Conservation (phyloP, 2,113 vertebrate genomes). For the Rhinogobius similis region DNA sequence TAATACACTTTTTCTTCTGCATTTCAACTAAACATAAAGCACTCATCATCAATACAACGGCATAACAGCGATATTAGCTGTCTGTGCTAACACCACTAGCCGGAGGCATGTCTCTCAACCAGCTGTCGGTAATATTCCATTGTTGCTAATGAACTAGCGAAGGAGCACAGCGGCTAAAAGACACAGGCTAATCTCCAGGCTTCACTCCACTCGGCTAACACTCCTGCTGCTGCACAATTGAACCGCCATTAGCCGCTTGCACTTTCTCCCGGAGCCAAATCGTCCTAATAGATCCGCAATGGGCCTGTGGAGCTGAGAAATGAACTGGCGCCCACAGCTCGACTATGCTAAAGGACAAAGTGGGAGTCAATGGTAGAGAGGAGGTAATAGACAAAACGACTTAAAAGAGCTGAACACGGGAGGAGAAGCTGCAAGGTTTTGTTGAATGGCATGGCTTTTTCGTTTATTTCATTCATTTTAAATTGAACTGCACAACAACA, state of each 20-base stretch:
- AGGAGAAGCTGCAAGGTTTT: slow-evolving; percentile 3
- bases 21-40: not conserved
- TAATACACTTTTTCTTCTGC: not conserved
- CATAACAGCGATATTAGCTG: slow-evolving; percentile 8
- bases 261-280: slow-evolving; percentile 35
- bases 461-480: not conserved
- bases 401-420: not conserved
- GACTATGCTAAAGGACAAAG: not conserved
- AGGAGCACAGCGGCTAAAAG: slow-evolving; percentile 43
- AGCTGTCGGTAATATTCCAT: slow-evolving; percentile 60
- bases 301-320: slow-evolving; percentile 25
- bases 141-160: slow-evolving; percentile 48
- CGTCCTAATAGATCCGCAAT: slow-evolving; percentile 44
- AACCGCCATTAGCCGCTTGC: slow-evolving; percentile 6
- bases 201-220: slow-evolving; percentile 33
- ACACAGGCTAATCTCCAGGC: slow-evolving; percentile 31
- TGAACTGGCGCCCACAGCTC: slow-evolving; percentile 24
- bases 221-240: slow-evolving; percentile 45
- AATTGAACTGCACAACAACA: not conserved
- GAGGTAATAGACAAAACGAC: slow-evolving; percentile 12
- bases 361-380: slow-evolving; percentile 1
- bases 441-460: not conserved
- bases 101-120: slow-evolving; percentile 39
- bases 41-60: slow-evolving; percentile 16
- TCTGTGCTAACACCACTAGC: slow-evolving; percentile 33